Base-by-base conservation (phyloP, 2,797 vertebrate genomes). In the Cyprinodon diabolis region DNA sequence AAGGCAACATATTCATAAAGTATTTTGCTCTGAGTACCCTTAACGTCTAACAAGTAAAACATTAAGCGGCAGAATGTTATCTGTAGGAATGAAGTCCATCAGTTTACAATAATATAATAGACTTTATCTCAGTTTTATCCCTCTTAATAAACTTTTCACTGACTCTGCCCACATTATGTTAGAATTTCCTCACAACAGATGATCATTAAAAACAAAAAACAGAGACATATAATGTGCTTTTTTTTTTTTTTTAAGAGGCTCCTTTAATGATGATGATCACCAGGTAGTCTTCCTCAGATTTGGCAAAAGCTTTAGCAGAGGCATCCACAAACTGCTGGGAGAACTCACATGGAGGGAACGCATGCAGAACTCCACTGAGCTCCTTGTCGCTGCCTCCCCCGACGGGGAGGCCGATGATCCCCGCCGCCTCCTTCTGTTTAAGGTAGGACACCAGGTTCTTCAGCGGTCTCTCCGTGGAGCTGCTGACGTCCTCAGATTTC, bases 351-450 rank as follows among this genome's bases (percentile, higher is more conserved):
- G 98, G 98, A 0, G 98, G 98, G 75, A 99, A 99, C 82, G 97
- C 97, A 65, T 99, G 98, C 90, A 99, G 97, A 72, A 99, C 97
- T 87, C 98, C 98, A 72, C 95, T 95, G 91, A 96, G 95, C 90
- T 99, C 98, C 92, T 98, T 99, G 95, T 98, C 97, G 86, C 97
- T 96, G 85, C 94, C 90, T 70, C 97, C 96, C 84, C 96, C 96
- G n/a, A 97, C 96, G 0, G 98, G 97, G 78, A 99, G 96, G 93
- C 97, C 98, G 95, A 99, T 98, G 86, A 99, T 98, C 72, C 98
- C 98, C 1, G 98, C 98, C 0, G 98, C 98, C 93, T 99, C 97
- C 94, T 99, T 99, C 96, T 99, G 98, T 95, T 98, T 99, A 94
- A 99, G 95, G 84, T 99, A 99, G 76, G 97, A 98, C 83, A 99